These are phyloP conservation scores for Gonioctena quinquepunctata DNA, from an alignment of 1,140 invertebrate genomes.

Conservation along the genomic window DNA sequence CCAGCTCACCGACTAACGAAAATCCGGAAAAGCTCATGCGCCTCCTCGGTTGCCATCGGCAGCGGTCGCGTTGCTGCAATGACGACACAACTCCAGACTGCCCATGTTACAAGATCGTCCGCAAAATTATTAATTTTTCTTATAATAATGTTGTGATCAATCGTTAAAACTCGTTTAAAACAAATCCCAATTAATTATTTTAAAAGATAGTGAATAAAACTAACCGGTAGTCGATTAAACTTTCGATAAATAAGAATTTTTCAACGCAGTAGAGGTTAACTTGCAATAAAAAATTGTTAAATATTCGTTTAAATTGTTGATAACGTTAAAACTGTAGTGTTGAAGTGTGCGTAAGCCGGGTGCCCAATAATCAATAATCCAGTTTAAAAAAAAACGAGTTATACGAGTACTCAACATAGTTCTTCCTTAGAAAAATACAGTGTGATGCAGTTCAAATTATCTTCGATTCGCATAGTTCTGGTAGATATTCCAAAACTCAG, in stretches of 20 bases:
- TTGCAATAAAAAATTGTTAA: not conserved
- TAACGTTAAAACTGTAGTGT: not conserved
- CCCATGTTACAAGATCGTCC: slow-evolving; percentile 37
- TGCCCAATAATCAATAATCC: not conserved
- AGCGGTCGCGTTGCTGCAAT: slow-evolving; percentile 33
- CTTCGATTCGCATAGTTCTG: not conserved
- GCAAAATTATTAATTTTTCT: slow-evolving; percentile 33
- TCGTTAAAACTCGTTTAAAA: slow-evolving; percentile 19
- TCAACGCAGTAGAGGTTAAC: slow-evolving; percentile 7
- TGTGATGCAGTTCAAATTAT: not conserved
- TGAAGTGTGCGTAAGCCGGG: not conserved
- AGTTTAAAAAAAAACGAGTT: not conserved
- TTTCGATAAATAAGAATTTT: not conserved
- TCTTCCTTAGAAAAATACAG: not conserved
- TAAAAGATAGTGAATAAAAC: slow-evolving; percentile 29
- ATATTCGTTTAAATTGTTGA: not conserved
- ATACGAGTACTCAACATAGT: not conserved
- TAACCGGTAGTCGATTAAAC: not conserved
- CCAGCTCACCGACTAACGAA: slow-evolving; percentile 7
- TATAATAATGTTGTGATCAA: slow-evolving; percentile 36
- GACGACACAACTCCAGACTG: slow-evolving; percentile 35
- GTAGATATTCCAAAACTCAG: not conserved
- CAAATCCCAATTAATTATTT: not conserved
- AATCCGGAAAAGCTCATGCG: slow-evolving; percentile 1
- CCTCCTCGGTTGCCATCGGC: slow-evolving; percentile 10